These are phyloP conservation scores for Solenodon paradoxus DNA, from an alignment of 2,113 vertebrate genomes.

Conservation along the genomic window DNA sequence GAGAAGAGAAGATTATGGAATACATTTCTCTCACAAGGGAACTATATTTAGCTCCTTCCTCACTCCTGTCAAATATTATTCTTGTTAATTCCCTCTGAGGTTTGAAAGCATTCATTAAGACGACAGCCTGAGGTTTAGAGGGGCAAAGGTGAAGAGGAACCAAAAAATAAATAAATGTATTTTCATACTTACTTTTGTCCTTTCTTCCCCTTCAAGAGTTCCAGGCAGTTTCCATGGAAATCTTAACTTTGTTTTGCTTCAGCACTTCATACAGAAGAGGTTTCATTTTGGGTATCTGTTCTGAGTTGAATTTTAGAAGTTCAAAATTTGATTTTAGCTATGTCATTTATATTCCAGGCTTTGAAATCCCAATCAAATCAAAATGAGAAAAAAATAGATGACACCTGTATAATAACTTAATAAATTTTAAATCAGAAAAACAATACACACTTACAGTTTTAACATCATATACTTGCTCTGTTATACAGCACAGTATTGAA, in stretches of 20 bases:
- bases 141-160: conserved; percentile 62
- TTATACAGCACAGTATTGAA: neutral
- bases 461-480: neutral
- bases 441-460: neutral
- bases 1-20: neutral
- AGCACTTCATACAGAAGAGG: conserved; percentile 45
- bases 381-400: neutral
- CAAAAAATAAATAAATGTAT: conserved; percentile 57
- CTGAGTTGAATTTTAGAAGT: conserved; percentile 45
- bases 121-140: conserved; percentile 48
- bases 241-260: conserved; percentile 57
- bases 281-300: conserved; percentile 58
- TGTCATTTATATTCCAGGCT: conserved; percentile 14
- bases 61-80: conserved; percentile 53
- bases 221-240: conserved; percentile 70
- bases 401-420: neutral
- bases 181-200: conserved; percentile 41
- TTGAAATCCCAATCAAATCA: conserved; percentile 23
- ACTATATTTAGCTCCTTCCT: conserved; percentile 58
- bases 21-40: conserved; percentile 28
- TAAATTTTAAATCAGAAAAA: conserved; percentile 19
- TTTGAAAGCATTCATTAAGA: conserved; percentile 50
- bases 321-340: neutral
- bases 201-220: conserved; percentile 52
- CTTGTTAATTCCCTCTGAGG: conserved; percentile 60